phyloP scores from a whole-genome alignment of 2,888 invertebrate species.

The Helleia helle region DNA sequence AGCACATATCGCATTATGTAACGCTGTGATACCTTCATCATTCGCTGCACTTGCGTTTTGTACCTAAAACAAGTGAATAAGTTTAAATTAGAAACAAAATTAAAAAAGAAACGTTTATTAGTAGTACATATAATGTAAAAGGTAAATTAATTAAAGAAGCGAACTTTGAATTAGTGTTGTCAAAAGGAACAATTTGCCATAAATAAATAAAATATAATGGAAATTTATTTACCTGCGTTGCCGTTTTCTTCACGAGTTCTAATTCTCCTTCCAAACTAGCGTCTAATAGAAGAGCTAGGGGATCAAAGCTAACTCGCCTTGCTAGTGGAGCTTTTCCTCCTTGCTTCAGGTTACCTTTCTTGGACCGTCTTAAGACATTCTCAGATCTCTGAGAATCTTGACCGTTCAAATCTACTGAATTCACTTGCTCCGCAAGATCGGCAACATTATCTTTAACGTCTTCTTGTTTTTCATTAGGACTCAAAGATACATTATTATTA shows the following conservation, averaged over 20 bases:
- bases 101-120: no score
- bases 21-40: constrained; percentile 99
- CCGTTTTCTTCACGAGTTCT: constrained; percentile 96
- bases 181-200: no score
- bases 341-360: constrained; percentile 87
- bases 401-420: constrained; percentile 66
- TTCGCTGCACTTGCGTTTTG: constrained; percentile 97
- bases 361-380: constrained; percentile 77
- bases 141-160: no score
- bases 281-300: constrained; percentile 94
- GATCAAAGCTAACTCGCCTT: constrained; percentile 96
- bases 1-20: constrained; percentile 99
- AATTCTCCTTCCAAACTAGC: constrained; percentile 98
- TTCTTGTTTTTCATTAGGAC: constrained; percentile 48
- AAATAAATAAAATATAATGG: no score
- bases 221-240: constrained; percentile 80
- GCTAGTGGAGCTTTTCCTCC: constrained; percentile 82
- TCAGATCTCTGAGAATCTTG: constrained; percentile 71
- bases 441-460: constrained; percentile 53
- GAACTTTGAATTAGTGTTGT: no score
- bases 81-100: no score
- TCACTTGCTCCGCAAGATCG: constrained; percentile 66
- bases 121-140: no score
- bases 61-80: constrained; percentile 63
- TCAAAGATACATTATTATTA: constrained; percentile 39